phyloP scores from a whole-genome alignment of 2,113 vertebrate species.

The Amphiprion percula region DNA sequence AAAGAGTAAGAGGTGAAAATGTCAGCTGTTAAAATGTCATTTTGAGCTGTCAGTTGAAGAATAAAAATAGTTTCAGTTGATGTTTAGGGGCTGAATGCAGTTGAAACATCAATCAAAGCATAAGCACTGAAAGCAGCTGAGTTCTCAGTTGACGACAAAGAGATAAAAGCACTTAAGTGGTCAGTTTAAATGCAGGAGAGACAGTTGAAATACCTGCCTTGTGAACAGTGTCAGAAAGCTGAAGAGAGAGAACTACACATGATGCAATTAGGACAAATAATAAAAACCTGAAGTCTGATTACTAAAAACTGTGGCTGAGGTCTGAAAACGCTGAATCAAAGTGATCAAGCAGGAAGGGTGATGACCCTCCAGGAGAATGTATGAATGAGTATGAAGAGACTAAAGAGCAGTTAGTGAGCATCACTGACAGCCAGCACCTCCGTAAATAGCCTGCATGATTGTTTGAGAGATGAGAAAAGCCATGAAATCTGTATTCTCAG shows the following conservation, averaged over 20 bases:
- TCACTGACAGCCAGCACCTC: neutral
- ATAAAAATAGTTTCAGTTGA: too few species aligned
- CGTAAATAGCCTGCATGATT: neutral
- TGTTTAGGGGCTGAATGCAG: too few species aligned
- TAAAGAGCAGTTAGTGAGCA: neutral
- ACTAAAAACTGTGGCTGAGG: slow-evolving; percentile 10
- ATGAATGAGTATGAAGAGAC: neutral
- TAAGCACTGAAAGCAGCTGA: neutral
- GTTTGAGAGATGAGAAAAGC: slow-evolving; percentile 29
- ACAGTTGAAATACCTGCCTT: too few species aligned
- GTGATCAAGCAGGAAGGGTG: neutral
- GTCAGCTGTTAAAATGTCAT: too few species aligned
- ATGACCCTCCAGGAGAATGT: neutral
- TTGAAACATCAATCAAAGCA: neutral
- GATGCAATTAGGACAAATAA: slow-evolving; percentile 2
- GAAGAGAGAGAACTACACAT: too few species aligned
- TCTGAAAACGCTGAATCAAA: neutral
- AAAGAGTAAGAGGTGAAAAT: neutral
- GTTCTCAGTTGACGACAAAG: neutral
- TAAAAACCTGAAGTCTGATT: neutral
- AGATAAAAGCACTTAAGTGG: neutral
- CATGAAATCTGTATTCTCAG: slow-evolving; percentile 19
- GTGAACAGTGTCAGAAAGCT: too few species aligned
- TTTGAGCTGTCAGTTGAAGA: too few species aligned
- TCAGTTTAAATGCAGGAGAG: too few species aligned